phyloP scores from a whole-genome alignment of 1,140 invertebrate species.

The Brachionus koreanus region DNA sequence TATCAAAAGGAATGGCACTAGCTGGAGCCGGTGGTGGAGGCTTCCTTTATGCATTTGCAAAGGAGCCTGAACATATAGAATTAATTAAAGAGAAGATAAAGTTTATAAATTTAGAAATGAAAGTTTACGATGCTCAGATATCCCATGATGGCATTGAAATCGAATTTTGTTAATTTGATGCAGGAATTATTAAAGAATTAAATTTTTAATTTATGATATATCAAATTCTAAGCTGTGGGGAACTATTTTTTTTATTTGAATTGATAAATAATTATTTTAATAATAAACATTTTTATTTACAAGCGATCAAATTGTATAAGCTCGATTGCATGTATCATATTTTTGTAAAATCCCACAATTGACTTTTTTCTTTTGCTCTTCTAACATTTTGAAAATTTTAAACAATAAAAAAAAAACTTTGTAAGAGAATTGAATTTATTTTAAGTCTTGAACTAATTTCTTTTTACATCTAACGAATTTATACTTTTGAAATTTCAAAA shows the following conservation, averaged over 20 bases:
- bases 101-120: not conserved
- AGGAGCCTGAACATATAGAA: conserved; percentile 48
- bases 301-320: not conserved
- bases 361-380: not conserved
- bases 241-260: not conserved
- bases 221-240: not conserved
- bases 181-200: not conserved
- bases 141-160: conserved; percentile 22
- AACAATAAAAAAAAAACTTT: too few species aligned
- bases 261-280: not conserved
- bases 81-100: conserved; percentile 47
- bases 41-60: conserved; percentile 58
- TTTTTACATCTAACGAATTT: not conserved
- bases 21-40: conserved; percentile 61
- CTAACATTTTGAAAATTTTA: too few species aligned
- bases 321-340: not conserved
- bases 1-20: conserved; percentile 46
- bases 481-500: not conserved
- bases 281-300: not conserved
- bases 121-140: conserved; percentile 41
- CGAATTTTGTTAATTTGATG: conserved; percentile 13
- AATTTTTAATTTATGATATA: not conserved
- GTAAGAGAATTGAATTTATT: too few species aligned
- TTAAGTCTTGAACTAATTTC: not conserved
- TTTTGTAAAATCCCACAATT: not conserved